Conservation (phyloP, 2,888 invertebrate genomes). For the Mallateleia sp. region DNA sequence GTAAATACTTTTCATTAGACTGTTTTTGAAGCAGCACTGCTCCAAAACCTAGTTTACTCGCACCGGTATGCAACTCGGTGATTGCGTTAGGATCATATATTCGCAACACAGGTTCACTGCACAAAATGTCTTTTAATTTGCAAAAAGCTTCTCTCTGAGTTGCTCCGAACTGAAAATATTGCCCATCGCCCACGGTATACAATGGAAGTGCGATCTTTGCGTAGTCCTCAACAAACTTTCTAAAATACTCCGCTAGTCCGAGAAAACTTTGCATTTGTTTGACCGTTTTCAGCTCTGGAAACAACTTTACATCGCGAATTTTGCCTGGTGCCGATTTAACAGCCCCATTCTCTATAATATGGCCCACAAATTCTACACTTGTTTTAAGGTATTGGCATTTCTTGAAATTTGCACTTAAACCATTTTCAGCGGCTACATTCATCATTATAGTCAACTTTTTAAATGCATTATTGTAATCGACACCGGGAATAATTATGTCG, state of each 20-base stretch:
- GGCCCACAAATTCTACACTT: slow-evolving; percentile 82
- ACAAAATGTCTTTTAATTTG: neutral
- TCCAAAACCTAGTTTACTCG: neutral
- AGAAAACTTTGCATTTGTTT: slow-evolving; percentile 84
- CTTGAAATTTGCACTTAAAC: slow-evolving; percentile 70
- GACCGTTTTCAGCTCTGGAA: slow-evolving; percentile 32
- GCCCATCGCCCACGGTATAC: slow-evolving; percentile 46
- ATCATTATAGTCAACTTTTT: slow-evolving; percentile 61
- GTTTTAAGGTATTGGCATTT: slow-evolving; percentile 76
- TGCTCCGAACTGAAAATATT: slow-evolving; percentile 38
- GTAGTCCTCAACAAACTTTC: slow-evolving; percentile 83
- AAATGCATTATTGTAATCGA: slow-evolving; percentile 59
- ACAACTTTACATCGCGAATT: slow-evolving; percentile 76
- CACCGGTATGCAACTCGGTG: slow-evolving; percentile 25
- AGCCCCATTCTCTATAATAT: slow-evolving; percentile 81
- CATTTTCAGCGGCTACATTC: slow-evolving; percentile 3
- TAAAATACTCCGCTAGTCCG: slow-evolving; percentile 80
- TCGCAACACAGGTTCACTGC: slow-evolving; percentile 12
- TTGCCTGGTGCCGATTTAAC: slow-evolving; percentile 82
- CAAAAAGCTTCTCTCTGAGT: slow-evolving; percentile 41
- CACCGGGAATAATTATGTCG: slow-evolving; percentile 66
- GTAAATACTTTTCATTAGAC: slow-evolving; percentile 73
- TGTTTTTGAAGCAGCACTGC: slow-evolving; percentile 1
- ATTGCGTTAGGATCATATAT: slow-evolving; percentile 17
- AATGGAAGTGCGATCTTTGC: slow-evolving; percentile 64